Evolutionary conservation across 2,888 invertebrate genomes (phyloP).

Genomic region (Drosophila imparisetae): DNA sequence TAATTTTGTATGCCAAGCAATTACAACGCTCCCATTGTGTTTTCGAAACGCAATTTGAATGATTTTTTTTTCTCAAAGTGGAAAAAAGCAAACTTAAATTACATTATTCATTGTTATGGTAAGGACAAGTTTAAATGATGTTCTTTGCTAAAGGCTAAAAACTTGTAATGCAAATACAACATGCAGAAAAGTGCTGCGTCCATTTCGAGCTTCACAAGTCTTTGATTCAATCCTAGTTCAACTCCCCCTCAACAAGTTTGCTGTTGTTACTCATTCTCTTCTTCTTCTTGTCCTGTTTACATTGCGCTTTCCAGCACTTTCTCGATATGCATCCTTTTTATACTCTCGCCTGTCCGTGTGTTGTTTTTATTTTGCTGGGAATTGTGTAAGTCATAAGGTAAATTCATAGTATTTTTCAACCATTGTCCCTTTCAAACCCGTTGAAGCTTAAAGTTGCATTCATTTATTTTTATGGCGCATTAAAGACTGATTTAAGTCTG

Average conservation of each 20-base stretch:
- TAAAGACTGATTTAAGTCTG: neutral
- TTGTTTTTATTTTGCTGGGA: neutral
- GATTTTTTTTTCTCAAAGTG: neutral
- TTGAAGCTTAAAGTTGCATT: neutral
- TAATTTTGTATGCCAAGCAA: constrained; percentile 31
- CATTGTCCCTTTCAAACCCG: neutral
- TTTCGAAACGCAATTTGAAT: neutral
- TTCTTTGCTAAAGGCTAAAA: neutral
- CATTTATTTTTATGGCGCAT: neutral
- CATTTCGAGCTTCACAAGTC: constrained; percentile 21
- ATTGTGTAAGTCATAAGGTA: neutral
- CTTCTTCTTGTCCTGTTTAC: constrained; percentile 21
- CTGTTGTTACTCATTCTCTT: neutral
- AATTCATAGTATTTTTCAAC: neutral
- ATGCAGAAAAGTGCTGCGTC: constrained; percentile 24
- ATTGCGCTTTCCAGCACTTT: constrained; percentile 23
- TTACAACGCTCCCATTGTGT: neutral
- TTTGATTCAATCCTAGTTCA: constrained; percentile 9
- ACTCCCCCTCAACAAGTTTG: constrained; percentile 3
- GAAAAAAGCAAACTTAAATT: neutral
- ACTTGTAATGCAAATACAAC: constrained; percentile 6
- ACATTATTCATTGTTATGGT: neutral
- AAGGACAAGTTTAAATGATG: neutral
- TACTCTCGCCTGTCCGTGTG: constrained; percentile 7
- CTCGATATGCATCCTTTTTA: constrained; percentile 3